These are phyloP conservation scores for Unio pictorum DNA, from an alignment of 2,888 invertebrate genomes.

Conservation along the genomic window DNA sequence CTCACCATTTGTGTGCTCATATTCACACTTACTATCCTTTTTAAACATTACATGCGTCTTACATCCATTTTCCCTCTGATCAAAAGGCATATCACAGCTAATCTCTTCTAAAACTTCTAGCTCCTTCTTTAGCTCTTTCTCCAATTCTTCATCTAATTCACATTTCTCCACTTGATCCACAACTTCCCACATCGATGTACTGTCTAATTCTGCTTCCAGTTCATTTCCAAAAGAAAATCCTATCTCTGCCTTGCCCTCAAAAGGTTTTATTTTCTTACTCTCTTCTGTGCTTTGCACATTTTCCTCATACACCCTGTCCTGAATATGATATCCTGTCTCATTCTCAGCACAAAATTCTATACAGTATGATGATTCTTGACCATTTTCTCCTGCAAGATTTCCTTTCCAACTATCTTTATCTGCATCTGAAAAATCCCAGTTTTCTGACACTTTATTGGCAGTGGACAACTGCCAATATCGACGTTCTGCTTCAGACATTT, in stretches of 20 bases:
- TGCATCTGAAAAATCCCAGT: conserved; percentile 1
- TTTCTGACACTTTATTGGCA: conserved; percentile 2
- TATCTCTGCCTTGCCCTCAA: background rate
- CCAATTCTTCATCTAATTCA: conserved; percentile 2
- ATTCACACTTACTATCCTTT: no score
- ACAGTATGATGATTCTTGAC: conserved; percentile 1
- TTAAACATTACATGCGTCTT: no score
- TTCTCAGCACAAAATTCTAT: background rate
- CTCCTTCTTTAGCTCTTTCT: background rate
- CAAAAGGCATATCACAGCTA: no score
- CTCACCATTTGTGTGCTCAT: no score
- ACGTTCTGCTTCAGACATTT: no score
- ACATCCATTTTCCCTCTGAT: no score
- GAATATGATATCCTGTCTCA: conserved; percentile 56
- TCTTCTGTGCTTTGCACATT: background rate
- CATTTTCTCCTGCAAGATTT: conserved; percentile 1
- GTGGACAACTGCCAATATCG: background rate
- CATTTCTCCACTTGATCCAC: background rate
- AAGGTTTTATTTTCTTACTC: background rate
- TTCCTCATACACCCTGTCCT: conserved; percentile 10
- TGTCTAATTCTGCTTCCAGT: background rate
- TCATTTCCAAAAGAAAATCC: conserved; percentile 3
- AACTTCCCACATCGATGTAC: background rate
- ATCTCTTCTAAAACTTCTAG: no score
- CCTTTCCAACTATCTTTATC: background rate